Evolutionary conservation across 2,113 vertebrate species (phyloP), one percentile per base, ranked within the genome.

Genomic region (Eira barbara): DNA sequence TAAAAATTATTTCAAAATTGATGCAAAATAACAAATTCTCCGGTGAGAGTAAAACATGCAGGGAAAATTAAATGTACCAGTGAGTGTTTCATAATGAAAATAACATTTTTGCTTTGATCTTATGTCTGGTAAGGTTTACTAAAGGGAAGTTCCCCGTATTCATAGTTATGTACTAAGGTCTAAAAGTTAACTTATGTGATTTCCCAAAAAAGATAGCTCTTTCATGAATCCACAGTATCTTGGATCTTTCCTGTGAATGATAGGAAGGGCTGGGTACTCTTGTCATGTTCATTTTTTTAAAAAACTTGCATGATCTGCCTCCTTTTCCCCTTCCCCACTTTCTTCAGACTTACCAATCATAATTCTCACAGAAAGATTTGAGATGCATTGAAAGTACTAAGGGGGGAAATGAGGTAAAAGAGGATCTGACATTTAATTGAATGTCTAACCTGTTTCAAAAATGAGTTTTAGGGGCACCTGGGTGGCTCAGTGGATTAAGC

Each of bases 1-100:
- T 61, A 81, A 94, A 90, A 96, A 78, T 67, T 63, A 82, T 87
- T 92, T 97, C 63, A 95, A 73, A 94, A 92, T 86, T 73, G 25
- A 34, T 67, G 27, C 0, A 61, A 71, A 93, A 59, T 8, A 92
- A 18, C 67, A 79, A 2, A 45, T 86, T 78, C 14, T 63, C 39
- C 34, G 42, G 45, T 59, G 69, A 95, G 45, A 95, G 21, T 73
- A 91, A 96, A 95, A 92, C 3, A 52, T 47, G 1, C n/a, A 90
- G 14, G 2, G 34, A 69, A 94, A 34, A 61, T n/a, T 45, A 96
- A 92, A 80, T 87, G 14, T 78, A 20, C 80, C 57, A 86, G 17
- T 83, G 57, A 86, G 17, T 83, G 57, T 95, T 91, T 79, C 23
- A 84, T 12, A 91, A 73, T 79, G 94, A 76, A 90, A 57, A 74